Percentiles rank a stretch among this genome's conserved stretches.
Conservation (phyloP, 2,797 vertebrate genomes). For the Dipus sagitta region DNA sequence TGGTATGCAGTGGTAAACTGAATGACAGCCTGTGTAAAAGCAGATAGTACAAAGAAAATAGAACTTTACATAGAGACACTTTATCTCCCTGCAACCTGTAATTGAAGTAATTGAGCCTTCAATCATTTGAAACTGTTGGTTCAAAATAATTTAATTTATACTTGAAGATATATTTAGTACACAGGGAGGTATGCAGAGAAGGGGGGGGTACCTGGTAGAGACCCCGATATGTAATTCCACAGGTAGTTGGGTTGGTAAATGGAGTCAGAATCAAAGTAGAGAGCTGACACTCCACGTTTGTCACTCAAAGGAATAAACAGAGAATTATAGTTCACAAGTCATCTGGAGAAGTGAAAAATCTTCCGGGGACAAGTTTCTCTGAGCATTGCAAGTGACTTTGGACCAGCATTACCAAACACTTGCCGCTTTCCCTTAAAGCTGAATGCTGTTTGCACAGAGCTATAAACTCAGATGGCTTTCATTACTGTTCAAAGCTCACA, state of each 20-base stretch:
- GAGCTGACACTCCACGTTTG: not conserved
- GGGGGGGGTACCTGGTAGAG: not conserved
- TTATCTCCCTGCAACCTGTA: not conserved
- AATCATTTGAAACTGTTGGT: not conserved
- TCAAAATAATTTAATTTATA: conserved; percentile 60
- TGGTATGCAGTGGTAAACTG: not conserved
- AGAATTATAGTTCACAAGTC: conserved; percentile 41
- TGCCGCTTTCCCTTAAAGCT: not conserved
- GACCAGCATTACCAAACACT: not conserved
- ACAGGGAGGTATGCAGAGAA: not conserved
- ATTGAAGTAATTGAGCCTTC: not conserved
- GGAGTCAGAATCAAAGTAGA: not conserved
- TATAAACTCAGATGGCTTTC: not conserved
- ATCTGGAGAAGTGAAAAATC: conserved; percentile 56
- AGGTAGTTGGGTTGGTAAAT: not conserved
- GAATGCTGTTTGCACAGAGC: not conserved
- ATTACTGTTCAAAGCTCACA: conserved; percentile 12
- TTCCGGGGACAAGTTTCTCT: conserved; percentile 10
- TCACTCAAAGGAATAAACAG: not conserved
- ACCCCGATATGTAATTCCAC: not conserved
- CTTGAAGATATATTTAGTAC: not conserved
- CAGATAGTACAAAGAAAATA: not conserved
- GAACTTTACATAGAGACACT: not conserved
- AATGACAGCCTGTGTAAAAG: not conserved
- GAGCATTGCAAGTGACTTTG: not conserved